Conservation (phyloP, 2,797 vertebrate species). For the Ptychadena robeensis region DNA sequence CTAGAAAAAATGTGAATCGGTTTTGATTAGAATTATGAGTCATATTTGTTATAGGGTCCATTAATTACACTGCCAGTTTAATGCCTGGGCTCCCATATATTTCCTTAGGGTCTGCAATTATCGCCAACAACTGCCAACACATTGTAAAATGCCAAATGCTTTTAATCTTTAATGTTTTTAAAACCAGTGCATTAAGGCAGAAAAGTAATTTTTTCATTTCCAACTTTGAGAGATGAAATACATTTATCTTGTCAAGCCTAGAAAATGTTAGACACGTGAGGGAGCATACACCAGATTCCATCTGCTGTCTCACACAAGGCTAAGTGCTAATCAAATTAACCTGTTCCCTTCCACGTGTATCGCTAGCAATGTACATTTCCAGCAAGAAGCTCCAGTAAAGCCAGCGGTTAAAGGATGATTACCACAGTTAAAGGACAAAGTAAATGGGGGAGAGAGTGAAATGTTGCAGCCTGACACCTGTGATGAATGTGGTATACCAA, state of each 20-base stretch:
- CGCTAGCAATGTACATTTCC: background rate
- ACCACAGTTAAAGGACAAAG: background rate
- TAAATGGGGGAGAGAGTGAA: background rate
- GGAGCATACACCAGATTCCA: constrained; percentile 31
- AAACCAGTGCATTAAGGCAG: constrained; percentile 60
- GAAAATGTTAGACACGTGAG: constrained; percentile 57
- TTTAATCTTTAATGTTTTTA: constrained; percentile 53
- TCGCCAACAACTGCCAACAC: constrained; percentile 37
- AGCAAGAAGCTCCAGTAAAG: background rate
- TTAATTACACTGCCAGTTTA: constrained; percentile 23
- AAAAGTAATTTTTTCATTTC: constrained; percentile 60
- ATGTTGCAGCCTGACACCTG: background rate
- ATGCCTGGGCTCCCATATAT: constrained; percentile 8
- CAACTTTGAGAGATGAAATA: constrained; percentile 50
- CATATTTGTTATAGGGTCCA: background rate
- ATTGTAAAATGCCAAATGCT: constrained; percentile 53
- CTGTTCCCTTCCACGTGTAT: constrained; percentile 21
- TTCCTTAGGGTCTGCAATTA: constrained; percentile 39
- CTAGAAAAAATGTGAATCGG: background rate
- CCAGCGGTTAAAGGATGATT: background rate
- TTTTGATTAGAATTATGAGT: background rate
- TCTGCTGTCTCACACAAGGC: constrained; percentile 52
- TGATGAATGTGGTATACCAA: background rate
- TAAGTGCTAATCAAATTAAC: constrained; percentile 55
- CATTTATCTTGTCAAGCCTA: constrained; percentile 61